These are phyloP conservation scores for Aphodius sticticus DNA, from an alignment of 2,888 invertebrate genomes.

Conservation along the genomic window DNA sequence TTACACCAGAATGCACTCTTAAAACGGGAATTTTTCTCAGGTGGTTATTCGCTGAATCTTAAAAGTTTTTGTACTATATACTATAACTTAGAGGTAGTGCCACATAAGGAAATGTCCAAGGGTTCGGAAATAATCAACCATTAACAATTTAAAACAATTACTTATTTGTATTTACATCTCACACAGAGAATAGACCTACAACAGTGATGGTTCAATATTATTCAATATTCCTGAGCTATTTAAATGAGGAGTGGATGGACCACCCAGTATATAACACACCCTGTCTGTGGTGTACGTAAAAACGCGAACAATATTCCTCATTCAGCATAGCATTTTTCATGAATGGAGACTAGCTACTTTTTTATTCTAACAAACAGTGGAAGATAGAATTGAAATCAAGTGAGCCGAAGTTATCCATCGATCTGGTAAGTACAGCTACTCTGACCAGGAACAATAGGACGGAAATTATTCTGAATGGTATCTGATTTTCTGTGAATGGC, in stretches of 20 bases:
- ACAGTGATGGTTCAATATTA: too few species aligned
- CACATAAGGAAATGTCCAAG: too few species aligned
- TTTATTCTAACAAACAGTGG: not conserved
- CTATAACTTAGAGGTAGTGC: too few species aligned
- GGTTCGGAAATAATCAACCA: too few species aligned
- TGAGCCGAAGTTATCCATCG: not conserved
- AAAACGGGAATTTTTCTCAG: too few species aligned
- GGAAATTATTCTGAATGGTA: constrained; percentile 16
- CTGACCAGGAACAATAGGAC: constrained; percentile 12
- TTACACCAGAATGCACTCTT: too few species aligned
- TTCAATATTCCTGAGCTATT: not conserved
- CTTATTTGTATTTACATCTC: too few species aligned
- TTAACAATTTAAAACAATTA: too few species aligned
- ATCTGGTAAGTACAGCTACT: constrained; percentile 4
- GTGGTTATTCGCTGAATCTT: too few species aligned
- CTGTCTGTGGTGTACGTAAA: not conserved
- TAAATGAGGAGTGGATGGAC: not conserved
- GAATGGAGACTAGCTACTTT: not conserved
- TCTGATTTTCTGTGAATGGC: constrained; percentile 17
- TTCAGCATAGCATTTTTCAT: not conserved
- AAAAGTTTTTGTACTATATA: too few species aligned
- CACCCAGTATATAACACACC: not conserved
- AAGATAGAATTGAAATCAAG: not conserved
- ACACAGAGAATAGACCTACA: too few species aligned
- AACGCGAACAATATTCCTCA: not conserved